Evolutionary conservation across 2,888 invertebrate genomes (phyloP).

Genomic region (Xestoiulus laeticollis): DNA sequence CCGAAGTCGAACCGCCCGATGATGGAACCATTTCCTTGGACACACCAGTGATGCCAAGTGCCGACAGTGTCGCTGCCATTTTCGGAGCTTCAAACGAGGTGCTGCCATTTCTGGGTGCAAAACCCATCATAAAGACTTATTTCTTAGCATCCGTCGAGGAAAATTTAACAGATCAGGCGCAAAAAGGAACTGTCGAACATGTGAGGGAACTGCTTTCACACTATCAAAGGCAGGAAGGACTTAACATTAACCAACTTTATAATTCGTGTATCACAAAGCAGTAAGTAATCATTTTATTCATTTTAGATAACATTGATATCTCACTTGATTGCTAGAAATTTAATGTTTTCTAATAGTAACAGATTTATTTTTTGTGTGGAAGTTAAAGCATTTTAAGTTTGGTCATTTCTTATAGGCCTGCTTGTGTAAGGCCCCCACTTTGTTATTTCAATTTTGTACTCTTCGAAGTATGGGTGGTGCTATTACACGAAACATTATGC

Average conservation of each 20-base stretch:
- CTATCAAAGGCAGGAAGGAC: conserved; percentile 55
- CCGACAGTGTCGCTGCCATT: conserved; percentile 49
- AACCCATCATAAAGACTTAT: conserved; percentile 46
- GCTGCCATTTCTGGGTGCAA: conserved; percentile 1
- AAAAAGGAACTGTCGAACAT: conserved; percentile 55
- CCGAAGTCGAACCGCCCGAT: conserved; percentile 56
- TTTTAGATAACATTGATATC: too few relatives aligned
- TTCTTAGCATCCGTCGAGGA: conserved; percentile 56
- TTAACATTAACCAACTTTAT: conserved; percentile 57
- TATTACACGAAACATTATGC: too few relatives aligned
- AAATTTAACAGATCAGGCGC: conserved; percentile 10
- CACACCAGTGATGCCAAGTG: conserved; percentile 52
- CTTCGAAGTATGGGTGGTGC: too few relatives aligned
- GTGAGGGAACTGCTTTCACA: conserved; percentile 54
- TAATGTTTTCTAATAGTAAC: too few relatives aligned
- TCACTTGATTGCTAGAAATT: too few relatives aligned
- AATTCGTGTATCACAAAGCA: conserved; percentile 13
- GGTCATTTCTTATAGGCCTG: too few relatives aligned
- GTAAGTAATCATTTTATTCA: not conserved
- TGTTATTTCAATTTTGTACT: too few relatives aligned
- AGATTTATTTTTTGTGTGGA: not conserved
- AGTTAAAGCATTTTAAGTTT: too few relatives aligned
- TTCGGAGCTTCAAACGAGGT: conserved; percentile 44
- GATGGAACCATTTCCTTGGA: conserved; percentile 56
- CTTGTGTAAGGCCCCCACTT: too few relatives aligned